Evolutionary conservation across 2,797 vertebrate species (phyloP).

Genomic region (Anguilla megastoma): DNA sequence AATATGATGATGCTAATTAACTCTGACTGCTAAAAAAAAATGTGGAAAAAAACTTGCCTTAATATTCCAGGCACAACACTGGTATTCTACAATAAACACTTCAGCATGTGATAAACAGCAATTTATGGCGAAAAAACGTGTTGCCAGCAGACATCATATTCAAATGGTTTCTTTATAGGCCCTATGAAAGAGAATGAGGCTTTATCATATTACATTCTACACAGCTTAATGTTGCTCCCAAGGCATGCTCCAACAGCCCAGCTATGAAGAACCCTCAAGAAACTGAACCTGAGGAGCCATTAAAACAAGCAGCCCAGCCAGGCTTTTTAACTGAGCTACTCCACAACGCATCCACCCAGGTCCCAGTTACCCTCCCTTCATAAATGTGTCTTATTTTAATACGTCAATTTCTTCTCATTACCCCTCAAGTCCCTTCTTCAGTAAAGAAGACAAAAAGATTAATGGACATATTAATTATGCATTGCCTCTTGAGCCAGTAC

Average conservation of each 20-base stretch:
- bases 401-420: neutral
- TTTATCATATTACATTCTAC: conserved; percentile 38
- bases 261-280: conserved; percentile 14
- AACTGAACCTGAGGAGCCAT: neutral
- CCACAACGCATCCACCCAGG: neutral
- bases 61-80: neutral
- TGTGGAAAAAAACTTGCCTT: neutral
- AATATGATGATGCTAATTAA: neutral
- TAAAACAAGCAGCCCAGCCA: neutral
- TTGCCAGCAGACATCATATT: neutral
- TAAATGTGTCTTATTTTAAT: neutral
- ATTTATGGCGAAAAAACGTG: neutral
- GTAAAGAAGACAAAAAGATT: neutral
- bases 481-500: neutral
- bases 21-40: neutral
- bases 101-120: neutral
- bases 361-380: neutral
- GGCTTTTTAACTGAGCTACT: neutral
- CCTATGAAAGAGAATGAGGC: conserved; percentile 37
- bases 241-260: conserved; percentile 26
- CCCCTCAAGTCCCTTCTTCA: neutral
- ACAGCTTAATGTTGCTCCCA: conserved; percentile 37
- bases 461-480: neutral
- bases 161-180: neutral
- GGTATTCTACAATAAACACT: neutral